Percentiles rank a stretch among this genome's conserved stretches.
Conservation (phyloP, 2,888 invertebrate species). For the Lasioglossum malachurum region DNA sequence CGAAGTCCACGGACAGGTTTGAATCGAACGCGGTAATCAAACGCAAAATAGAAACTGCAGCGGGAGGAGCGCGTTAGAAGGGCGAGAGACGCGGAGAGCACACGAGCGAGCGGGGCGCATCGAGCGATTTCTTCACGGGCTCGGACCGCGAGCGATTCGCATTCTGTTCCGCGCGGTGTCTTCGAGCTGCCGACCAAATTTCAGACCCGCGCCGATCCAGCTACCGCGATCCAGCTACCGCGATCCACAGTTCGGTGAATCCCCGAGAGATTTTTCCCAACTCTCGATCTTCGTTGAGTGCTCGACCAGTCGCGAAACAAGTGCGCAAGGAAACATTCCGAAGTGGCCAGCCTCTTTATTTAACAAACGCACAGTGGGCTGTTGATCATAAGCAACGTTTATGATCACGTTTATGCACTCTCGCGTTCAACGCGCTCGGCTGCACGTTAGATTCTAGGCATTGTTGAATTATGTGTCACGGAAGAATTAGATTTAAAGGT, state of each 20-base stretch:
- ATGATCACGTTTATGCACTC: not conserved
- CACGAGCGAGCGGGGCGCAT: conserved; percentile 20
- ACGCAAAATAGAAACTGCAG: not conserved
- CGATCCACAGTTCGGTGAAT: not conserved
- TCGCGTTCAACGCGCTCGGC: not conserved
- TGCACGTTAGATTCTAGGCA: not conserved
- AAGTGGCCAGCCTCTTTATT: not conserved
- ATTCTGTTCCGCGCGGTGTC: conserved; percentile 37
- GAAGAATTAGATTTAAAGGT: not conserved
- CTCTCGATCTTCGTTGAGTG: not conserved
- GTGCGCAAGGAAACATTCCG: not conserved
- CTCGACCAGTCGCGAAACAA: not conserved
- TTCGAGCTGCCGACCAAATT: conserved; percentile 20
- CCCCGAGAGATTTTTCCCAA: not conserved
- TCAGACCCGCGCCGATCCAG: not conserved
- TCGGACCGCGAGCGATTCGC: conserved; percentile 4
- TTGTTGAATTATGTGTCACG: not conserved
- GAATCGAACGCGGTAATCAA: not conserved
- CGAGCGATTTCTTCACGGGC: not conserved
- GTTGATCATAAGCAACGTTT: not conserved
- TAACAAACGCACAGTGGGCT: not conserved
- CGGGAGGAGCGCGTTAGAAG: conserved; percentile 18
- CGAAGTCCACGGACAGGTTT: not conserved
- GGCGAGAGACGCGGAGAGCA: not conserved
- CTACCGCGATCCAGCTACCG: not conserved